Percentiles rank a stretch among this genome's conserved stretches.
These are phyloP conservation scores for Euclidia mi DNA, from an alignment of 2,888 invertebrate genomes.

Conservation along the genomic window DNA sequence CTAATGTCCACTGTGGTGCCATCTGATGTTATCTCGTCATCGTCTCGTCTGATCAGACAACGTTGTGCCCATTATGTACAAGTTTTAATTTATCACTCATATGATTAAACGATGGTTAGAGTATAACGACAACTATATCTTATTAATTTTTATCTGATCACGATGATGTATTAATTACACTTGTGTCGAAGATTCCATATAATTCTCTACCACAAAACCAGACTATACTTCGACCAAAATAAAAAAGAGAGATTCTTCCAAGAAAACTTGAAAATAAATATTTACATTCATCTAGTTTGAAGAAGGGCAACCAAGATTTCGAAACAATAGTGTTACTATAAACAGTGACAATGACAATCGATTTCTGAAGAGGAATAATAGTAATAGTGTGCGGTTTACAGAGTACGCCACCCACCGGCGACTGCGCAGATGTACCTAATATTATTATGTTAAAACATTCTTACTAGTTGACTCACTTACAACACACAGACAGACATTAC, in stretches of 20 bases:
- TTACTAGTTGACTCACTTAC: conserved; percentile 35
- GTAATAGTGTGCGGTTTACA: conserved; percentile 53
- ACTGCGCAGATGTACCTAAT: conserved; percentile 31
- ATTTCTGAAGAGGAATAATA: conserved; percentile 69
- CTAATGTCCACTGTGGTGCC: conserved; percentile 53
- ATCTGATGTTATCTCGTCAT: conserved; percentile 42
- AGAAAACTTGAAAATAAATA: background rate
- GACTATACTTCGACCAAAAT: too few relatives aligned
- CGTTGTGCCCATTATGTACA: background rate
- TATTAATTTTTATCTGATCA: background rate
- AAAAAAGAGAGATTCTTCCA: background rate
- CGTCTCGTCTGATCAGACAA: conserved; percentile 21
- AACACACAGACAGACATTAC: background rate
- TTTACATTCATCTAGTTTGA: background rate
- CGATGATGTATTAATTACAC: too few relatives aligned
- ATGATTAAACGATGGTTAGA: background rate
- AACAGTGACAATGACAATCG: conserved; percentile 71
- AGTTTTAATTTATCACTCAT: background rate
- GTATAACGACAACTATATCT: background rate
- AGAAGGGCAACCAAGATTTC: background rate
- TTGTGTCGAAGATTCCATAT: too few relatives aligned
- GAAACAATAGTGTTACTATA: conserved; percentile 36
- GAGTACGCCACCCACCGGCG: conserved; percentile 67
- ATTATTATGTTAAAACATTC: conserved; percentile 48
- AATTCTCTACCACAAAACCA: too few relatives aligned